phyloP scores from a whole-genome alignment of 2,113 vertebrate genomes.

The Haplotaxodon microlepis region DNA sequence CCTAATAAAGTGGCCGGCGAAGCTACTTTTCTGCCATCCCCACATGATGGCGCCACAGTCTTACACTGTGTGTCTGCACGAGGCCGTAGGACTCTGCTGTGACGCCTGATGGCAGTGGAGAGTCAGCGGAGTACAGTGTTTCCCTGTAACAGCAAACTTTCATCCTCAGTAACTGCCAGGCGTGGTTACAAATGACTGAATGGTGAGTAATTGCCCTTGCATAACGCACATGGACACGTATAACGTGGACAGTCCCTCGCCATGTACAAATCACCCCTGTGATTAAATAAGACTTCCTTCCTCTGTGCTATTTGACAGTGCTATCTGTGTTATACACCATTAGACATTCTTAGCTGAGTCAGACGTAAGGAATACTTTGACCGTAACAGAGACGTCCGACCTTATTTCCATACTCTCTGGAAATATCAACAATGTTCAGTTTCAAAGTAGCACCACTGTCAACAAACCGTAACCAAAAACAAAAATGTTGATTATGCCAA shows the following conservation, averaged over 20 bases:
- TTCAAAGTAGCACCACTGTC: neutral
- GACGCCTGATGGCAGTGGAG: neutral
- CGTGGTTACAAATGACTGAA: neutral
- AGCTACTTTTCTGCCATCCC: neutral
- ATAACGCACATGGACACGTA: neutral
- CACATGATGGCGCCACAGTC: constrained; percentile 16
- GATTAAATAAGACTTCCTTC: constrained; percentile 6
- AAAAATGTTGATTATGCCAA: neutral
- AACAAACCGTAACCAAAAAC: neutral
- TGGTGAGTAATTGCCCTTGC: constrained; percentile 7
- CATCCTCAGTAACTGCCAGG: neutral
- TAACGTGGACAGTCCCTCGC: neutral
- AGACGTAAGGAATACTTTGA: neutral
- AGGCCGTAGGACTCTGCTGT: neutral
- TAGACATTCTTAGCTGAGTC: neutral
- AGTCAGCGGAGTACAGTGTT: neutral
- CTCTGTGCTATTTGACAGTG: neutral
- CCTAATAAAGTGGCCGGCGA: neutral
- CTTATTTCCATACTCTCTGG: neutral
- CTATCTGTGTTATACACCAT: neutral
- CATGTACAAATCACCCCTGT: neutral
- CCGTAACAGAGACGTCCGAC: neutral
- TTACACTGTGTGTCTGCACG: neutral
- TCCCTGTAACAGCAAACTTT: neutral
- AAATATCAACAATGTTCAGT: neutral